Evolutionary conservation across 2,797 vertebrate species (phyloP).

Genomic region (Remorina albescens): DNA sequence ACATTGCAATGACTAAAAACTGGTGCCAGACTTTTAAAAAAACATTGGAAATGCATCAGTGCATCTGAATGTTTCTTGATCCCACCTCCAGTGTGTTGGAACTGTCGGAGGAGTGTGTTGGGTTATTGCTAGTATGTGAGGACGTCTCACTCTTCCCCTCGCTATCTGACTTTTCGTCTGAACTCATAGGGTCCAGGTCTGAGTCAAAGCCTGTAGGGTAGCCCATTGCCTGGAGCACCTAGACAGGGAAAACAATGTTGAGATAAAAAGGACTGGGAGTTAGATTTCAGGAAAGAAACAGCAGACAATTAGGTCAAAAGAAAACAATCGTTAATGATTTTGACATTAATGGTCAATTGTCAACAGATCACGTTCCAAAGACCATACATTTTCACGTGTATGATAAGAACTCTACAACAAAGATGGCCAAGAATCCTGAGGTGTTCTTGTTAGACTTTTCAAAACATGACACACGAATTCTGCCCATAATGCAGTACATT

Average conservation of each 20-base stretch:
- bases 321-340: neutral
- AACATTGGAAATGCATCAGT: neutral
- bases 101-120: constrained; percentile 92
- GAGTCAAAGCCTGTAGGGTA: constrained; percentile 98
- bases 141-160: constrained; percentile 97
- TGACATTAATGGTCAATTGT: neutral
- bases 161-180: constrained; percentile 97
- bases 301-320: neutral
- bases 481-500: too few relatives aligned
- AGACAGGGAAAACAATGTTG: neutral
- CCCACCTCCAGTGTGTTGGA: constrained; percentile 96
- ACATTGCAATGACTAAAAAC: neutral
- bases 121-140: constrained; percentile 96
- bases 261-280: neutral
- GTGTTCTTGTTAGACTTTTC: neutral
- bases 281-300: neutral
- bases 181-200: constrained; percentile 96
- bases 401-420: neutral
- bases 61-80: neutral
- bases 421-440: neutral
- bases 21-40: neutral
- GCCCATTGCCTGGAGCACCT: constrained; percentile 99
- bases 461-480: too few relatives aligned
- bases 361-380: neutral
- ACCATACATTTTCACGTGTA: neutral